Conservation (phyloP, 2,797 vertebrate species). For the Etheostoma nigrum region DNA sequence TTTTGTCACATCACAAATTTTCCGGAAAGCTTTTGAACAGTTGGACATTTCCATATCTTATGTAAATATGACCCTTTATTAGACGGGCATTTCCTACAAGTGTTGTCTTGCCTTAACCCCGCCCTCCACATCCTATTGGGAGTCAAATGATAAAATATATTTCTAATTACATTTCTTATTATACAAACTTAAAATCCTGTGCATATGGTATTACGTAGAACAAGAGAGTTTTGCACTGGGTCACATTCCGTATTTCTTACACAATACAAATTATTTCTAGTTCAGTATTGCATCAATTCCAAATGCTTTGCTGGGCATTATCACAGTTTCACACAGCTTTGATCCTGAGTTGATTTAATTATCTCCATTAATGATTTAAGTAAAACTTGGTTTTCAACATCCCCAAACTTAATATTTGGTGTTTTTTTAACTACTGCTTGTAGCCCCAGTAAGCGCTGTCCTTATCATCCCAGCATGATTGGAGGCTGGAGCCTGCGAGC, state of each 20-base stretch:
- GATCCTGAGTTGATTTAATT: conserved; percentile 9
- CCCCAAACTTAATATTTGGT: conserved; percentile 25
- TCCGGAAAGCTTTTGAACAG: too few relatives aligned
- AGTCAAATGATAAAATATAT: background rate
- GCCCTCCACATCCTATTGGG: too few relatives aligned
- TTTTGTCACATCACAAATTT: too few relatives aligned
- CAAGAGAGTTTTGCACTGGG: background rate
- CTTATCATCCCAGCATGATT: conserved; percentile 78
- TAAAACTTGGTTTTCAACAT: conserved; percentile 13
- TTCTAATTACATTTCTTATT: background rate
- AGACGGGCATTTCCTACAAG: too few relatives aligned
- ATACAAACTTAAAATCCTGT: background rate
- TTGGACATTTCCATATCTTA: background rate
- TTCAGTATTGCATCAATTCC: background rate
- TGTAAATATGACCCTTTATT: too few relatives aligned
- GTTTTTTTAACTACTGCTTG: conserved; percentile 68
- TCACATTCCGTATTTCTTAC: background rate
- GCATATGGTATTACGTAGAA: background rate
- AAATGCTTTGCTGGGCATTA: background rate
- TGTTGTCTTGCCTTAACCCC: too few relatives aligned
- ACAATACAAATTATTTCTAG: background rate
- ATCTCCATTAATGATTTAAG: conserved; percentile 1
- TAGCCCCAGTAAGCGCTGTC: conserved; percentile 54
- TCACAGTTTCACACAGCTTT: background rate
- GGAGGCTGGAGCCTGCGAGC: conserved; percentile 75